Percentiles rank a stretch among this genome's conserved stretches.
These are phyloP conservation scores for Pelobates cultripes DNA, from an alignment of 2,797 vertebrate genomes.

Conservation along the genomic window DNA sequence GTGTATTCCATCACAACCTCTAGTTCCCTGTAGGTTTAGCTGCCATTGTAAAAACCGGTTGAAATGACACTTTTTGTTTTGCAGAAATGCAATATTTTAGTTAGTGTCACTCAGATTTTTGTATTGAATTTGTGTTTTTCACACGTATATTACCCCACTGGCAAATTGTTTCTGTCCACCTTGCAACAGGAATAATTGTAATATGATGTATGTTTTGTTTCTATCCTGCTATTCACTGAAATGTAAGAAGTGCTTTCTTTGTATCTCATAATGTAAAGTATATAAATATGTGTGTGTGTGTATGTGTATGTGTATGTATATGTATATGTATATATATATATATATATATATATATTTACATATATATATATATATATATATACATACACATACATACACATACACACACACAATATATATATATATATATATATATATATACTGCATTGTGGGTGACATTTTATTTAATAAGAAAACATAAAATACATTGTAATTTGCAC, in stretches of 20 bases:
- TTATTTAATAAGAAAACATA: too few species aligned
- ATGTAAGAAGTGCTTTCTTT: not conserved
- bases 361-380: too few species aligned
- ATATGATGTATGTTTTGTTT: not conserved
- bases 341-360: too few species aligned
- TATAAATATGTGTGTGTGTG: too few species aligned
- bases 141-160: not conserved
- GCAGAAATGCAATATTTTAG: conserved; percentile 27
- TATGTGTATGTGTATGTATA: too few species aligned
- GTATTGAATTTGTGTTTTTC: conserved; percentile 6
- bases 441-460: too few species aligned
- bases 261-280: too few species aligned
- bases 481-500: too few species aligned
- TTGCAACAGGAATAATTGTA: not conserved
- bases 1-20: conserved; percentile 16
- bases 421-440: too few species aligned
- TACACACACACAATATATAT: too few species aligned
- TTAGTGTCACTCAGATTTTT: conserved; percentile 32
- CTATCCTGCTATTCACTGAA: not conserved
- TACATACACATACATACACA: too few species aligned
- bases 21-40: conserved; percentile 39
- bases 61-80: conserved; percentile 22
- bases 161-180: not conserved
- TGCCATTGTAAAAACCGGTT: not conserved
- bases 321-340: too few species aligned